A percentile compares a stretch with the other conserved stretches of the same genome.
These are phyloP conservation scores for Hemaris fuciformis DNA, from an alignment of 2,888 invertebrate genomes.

Conservation along the genomic window DNA sequence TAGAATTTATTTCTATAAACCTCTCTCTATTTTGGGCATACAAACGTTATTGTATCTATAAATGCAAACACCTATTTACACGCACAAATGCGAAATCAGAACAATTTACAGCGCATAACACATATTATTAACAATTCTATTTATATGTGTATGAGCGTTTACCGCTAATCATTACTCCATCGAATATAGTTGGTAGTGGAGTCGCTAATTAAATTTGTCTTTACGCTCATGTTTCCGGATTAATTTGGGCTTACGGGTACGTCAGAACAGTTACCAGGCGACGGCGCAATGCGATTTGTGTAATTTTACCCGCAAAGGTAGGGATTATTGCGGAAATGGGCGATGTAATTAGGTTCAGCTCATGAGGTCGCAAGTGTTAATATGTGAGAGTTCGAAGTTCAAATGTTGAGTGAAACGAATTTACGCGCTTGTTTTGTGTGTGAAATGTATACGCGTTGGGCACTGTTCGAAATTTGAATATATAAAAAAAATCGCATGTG, in stretches of 20 bases:
- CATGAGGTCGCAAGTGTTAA: not conserved
- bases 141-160: not conserved
- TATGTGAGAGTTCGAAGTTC: not conserved
- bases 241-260: constrained; percentile 39
- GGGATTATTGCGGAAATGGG: constrained; percentile 6
- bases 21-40: too few relatives aligned
- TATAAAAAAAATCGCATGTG: too few relatives aligned
- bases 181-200: constrained; percentile 7
- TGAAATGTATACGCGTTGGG: not conserved
- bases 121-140: not conserved
- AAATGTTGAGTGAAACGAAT: not conserved
- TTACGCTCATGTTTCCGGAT: constrained; percentile 49
- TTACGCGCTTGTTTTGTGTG: not conserved
- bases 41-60: too few relatives aligned
- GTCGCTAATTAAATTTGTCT: constrained; percentile 61
- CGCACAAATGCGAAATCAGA: not conserved
- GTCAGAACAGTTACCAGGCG: constrained; percentile 29
- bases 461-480: not conserved
- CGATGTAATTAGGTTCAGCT: constrained; percentile 8
- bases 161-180: constrained; percentile 6
- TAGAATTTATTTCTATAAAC: too few relatives aligned
- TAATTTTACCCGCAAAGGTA: constrained; percentile 28
- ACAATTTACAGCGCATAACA: not conserved
- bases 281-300: constrained; percentile 32
- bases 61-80: not conserved